These are phyloP conservation scores for Palloptera scutellata DNA, from an alignment of 2,888 invertebrate genomes.

Conservation along the genomic window DNA sequence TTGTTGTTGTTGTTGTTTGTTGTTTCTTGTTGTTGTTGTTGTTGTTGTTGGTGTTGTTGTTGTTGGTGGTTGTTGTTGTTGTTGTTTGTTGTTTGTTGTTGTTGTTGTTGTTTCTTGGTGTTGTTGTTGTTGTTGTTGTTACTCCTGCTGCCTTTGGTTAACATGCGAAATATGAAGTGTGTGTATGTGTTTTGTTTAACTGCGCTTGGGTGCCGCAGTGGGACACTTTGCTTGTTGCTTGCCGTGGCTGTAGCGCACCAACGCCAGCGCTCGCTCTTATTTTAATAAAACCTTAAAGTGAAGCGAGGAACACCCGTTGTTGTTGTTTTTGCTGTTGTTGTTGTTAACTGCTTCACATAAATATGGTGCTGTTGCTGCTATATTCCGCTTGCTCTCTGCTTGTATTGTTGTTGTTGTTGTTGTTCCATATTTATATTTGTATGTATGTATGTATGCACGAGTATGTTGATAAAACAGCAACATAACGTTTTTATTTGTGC, in stretches of 20 bases:
- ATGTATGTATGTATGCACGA: no score
- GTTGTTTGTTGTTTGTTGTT: not conserved
- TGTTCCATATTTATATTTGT: not conserved
- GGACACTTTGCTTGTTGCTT: conserved; percentile 7
- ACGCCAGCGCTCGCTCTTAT: not conserved
- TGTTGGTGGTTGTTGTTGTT: not conserved
- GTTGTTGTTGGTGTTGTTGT: conserved; percentile 16
- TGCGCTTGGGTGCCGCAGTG: conserved; percentile 4
- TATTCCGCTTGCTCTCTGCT: not conserved
- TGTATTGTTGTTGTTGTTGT: not conserved
- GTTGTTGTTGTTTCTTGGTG: not conserved
- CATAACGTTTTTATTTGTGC: conserved; percentile 52
- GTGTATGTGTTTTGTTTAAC: no score
- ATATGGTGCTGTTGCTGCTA: not conserved
- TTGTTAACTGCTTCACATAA: not conserved
- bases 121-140: not conserved
- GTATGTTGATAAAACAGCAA: conserved; percentile 38
- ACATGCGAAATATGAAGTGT: conserved; percentile 8
- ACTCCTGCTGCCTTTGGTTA: not conserved
- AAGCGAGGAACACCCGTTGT: not conserved
- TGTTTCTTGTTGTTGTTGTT: not conserved
- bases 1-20: not conserved
- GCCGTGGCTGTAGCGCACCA: not conserved
- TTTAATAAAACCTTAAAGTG: conserved; percentile 8
- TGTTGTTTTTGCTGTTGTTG: not conserved